Percentiles rank a stretch among this genome's conserved stretches.
Evolutionary conservation across 1,140 invertebrate genomes (phyloP).

Genomic region (Drosophila lacteicornis): DNA sequence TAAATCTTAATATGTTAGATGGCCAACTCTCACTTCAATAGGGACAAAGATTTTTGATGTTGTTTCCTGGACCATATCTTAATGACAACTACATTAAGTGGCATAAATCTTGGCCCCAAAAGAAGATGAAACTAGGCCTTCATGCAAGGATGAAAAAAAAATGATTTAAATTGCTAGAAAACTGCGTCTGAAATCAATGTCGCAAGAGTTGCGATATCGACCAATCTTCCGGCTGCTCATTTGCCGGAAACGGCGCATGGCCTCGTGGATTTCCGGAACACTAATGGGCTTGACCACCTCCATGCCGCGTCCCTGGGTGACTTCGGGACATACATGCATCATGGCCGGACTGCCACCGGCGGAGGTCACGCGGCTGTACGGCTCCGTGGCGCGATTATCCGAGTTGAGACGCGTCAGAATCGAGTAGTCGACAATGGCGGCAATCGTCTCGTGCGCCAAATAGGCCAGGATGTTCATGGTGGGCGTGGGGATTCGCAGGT

Average conservation of each 20-base stretch:
- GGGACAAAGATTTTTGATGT: too few species aligned
- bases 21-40: too few species aligned
- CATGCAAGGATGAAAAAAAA: background rate
- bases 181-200: slow-evolving; percentile 72
- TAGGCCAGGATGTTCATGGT: slow-evolving; percentile 84
- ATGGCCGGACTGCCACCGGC: slow-evolving; percentile 79
- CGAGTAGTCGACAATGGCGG: slow-evolving; percentile 80
- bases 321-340: slow-evolving; percentile 84
- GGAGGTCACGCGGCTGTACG: slow-evolving; percentile 79
- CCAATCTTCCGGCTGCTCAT: slow-evolving; percentile 79
- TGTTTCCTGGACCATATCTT: too few species aligned
- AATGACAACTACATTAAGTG: too few species aligned
- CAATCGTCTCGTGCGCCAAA: slow-evolving; percentile 82
- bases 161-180: slow-evolving; percentile 78
- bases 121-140: background rate
- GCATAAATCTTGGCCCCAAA: background rate
- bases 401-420: slow-evolving; percentile 81
- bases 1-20: background rate
- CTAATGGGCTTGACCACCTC: slow-evolving; percentile 83
- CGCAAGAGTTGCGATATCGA: slow-evolving; percentile 75
- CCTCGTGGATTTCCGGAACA: slow-evolving; percentile 83
- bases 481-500: slow-evolving; percentile 74
- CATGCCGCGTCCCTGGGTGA: slow-evolving; percentile 81
- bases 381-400: slow-evolving; percentile 74
- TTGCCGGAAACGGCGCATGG: slow-evolving; percentile 77